phyloP scores from a whole-genome alignment of 2,797 vertebrate genomes.

The Rhadinocentrus ornatus region DNA sequence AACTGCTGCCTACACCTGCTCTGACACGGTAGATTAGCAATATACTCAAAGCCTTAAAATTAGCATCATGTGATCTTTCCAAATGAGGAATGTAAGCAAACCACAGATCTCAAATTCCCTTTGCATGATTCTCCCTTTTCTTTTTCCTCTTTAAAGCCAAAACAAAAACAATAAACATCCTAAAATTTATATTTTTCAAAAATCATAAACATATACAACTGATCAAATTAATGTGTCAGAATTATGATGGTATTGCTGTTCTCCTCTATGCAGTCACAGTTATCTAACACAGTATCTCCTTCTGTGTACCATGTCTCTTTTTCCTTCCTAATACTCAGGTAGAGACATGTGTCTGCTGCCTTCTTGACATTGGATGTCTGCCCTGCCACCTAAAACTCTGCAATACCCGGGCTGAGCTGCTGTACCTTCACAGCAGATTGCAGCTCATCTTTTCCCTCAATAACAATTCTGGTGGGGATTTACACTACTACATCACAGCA shows the following conservation, averaged over 20 bases:
- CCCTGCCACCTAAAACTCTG: slow-evolving; percentile 4
- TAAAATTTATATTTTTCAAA: not conserved
- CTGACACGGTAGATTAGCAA: not conserved
- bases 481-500: slow-evolving; percentile 18
- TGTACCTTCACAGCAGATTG: slow-evolving; percentile 7
- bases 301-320: slow-evolving; percentile 12
- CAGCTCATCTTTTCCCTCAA: not conserved
- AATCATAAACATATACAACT: no score
- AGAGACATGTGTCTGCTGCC: slow-evolving; percentile 13
- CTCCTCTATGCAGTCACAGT: slow-evolving; percentile 14
- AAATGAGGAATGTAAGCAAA: no score
- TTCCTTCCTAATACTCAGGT: slow-evolving; percentile 19
- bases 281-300: slow-evolving; percentile 5
- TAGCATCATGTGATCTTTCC: not conserved
- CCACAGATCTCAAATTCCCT: not conserved
- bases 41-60: not conserved
- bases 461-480: slow-evolving; percentile 16
- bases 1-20: no score
- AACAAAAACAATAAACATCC: not conserved
- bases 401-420: slow-evolving; percentile 24
- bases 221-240: no score
- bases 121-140: not conserved
- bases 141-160: not conserved
- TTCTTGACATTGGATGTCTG: slow-evolving; percentile 14
- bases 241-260: not conserved